These are phyloP conservation scores for Troides helena DNA, from an alignment of 2,888 invertebrate genomes.

Conservation along the genomic window DNA sequence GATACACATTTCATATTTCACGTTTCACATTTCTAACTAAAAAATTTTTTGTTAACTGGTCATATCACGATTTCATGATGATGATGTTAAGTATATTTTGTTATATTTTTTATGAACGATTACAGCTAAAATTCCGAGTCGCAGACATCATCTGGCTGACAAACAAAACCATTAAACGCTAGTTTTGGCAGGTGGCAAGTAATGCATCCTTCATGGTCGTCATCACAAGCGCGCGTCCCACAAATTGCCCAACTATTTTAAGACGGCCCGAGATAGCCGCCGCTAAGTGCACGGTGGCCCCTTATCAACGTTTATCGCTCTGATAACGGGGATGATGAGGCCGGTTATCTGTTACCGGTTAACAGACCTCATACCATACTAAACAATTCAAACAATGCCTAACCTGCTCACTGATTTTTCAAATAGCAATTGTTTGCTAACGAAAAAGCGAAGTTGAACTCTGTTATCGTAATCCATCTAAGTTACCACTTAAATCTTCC, in stretches of 20 bases:
- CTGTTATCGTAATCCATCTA: too few species aligned
- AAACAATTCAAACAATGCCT: slow-evolving; percentile 28
- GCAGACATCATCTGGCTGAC: background rate
- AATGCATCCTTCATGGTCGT: slow-evolving; percentile 29
- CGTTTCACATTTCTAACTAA: too few species aligned
- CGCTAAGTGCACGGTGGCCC: slow-evolving; percentile 53
- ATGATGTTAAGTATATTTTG: too few species aligned
- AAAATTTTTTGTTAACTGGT: too few species aligned
- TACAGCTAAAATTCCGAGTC: background rate
- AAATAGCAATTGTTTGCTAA: background rate
- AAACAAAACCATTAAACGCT: slow-evolving; percentile 23
- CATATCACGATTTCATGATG: too few species aligned
- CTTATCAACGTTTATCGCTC: slow-evolving; percentile 59
- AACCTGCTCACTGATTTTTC: slow-evolving; percentile 20
- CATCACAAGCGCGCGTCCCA: slow-evolving; percentile 41
- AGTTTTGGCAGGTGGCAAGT: slow-evolving; percentile 29
- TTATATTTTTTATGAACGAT: background rate
- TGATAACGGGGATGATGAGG: slow-evolving; percentile 56
- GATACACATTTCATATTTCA: too few species aligned
- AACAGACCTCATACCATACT: slow-evolving; percentile 37
- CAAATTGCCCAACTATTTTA: slow-evolving; percentile 56
- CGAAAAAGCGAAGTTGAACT: too few species aligned
- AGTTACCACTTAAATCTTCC: too few species aligned
- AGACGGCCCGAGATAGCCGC: slow-evolving; percentile 60
- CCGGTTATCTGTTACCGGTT: slow-evolving; percentile 41